phyloP scores from a whole-genome alignment of 2,888 invertebrate species.

The Harpagoxenus sublaevis region DNA sequence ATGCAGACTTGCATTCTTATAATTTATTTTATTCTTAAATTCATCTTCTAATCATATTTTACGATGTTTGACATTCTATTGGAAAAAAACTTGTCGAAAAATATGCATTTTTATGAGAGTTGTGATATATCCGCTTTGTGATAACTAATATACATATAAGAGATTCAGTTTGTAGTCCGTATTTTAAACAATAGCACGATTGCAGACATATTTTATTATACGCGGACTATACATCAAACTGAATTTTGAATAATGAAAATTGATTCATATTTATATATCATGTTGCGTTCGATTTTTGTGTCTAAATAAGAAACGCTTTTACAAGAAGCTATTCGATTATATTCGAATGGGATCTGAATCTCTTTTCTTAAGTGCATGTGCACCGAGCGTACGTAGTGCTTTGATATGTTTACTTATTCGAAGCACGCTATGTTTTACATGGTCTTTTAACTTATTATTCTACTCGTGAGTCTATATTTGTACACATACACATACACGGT shows the following conservation, averaged over 20 bases:
- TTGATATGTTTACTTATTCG: slow-evolving; percentile 7
- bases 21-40: not conserved
- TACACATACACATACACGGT: not conserved
- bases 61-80: not conserved
- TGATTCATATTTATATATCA: not conserved
- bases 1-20: not conserved
- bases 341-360: not conserved
- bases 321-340: not conserved
- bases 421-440: not conserved
- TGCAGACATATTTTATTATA: not conserved
- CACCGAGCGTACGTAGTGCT: not conserved
- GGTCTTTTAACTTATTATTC: not conserved
- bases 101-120: not conserved
- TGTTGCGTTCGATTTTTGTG: not conserved
- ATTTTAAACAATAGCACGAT: not conserved
- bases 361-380: not conserved
- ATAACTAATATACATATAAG: not conserved
- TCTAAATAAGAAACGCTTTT: not conserved
- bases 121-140: not conserved
- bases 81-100: not conserved
- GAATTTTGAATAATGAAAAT: not conserved
- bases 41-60: not conserved
- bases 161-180: not conserved
- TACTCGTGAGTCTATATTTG: not conserved
- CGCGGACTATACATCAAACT: not conserved